phyloP scores from a whole-genome alignment of 2,797 vertebrate species.

The Megaceryle alcyon region DNA sequence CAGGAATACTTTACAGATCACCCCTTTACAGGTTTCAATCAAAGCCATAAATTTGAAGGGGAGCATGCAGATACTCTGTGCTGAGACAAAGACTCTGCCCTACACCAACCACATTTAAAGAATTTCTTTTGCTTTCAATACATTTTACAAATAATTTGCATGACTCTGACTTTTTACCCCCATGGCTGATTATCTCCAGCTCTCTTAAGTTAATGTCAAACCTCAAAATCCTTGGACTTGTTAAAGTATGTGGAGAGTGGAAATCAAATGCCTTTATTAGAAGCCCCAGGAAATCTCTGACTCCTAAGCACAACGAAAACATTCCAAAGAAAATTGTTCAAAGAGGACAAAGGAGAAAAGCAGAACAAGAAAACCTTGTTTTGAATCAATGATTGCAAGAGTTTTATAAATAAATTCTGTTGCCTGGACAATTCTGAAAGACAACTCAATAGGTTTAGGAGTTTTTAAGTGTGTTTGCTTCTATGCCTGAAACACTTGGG shows the following conservation, averaged over 20 bases:
- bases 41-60: slow-evolving; percentile 43
- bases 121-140: background rate
- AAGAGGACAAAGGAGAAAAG: slow-evolving; percentile 71
- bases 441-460: slow-evolving; percentile 68
- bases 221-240: slow-evolving; percentile 72
- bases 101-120: background rate
- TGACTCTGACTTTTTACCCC: slow-evolving; percentile 42
- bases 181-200: slow-evolving; percentile 62
- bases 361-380: slow-evolving; percentile 74
- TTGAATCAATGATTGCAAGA: slow-evolving; percentile 62
- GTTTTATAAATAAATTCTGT: slow-evolving; percentile 74
- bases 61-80: background rate
- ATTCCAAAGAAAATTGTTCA: slow-evolving; percentile 72
- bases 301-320: slow-evolving; percentile 72
- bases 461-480: slow-evolving; percentile 63
- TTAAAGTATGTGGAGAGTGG: slow-evolving; percentile 69
- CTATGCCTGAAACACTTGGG: slow-evolving; percentile 49
- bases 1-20: slow-evolving; percentile 74
- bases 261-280: slow-evolving; percentile 73
- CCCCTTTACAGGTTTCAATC: slow-evolving; percentile 55
- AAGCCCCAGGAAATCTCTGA: slow-evolving; percentile 69
- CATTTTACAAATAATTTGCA: slow-evolving; percentile 49
- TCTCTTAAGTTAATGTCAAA: slow-evolving; percentile 64
- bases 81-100: slow-evolving; percentile 24
- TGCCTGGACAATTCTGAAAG: slow-evolving; percentile 71